These are phyloP conservation scores for Ceratitis capitata DNA, from an alignment of 1,140 invertebrate genomes.

Conservation along the genomic window DNA sequence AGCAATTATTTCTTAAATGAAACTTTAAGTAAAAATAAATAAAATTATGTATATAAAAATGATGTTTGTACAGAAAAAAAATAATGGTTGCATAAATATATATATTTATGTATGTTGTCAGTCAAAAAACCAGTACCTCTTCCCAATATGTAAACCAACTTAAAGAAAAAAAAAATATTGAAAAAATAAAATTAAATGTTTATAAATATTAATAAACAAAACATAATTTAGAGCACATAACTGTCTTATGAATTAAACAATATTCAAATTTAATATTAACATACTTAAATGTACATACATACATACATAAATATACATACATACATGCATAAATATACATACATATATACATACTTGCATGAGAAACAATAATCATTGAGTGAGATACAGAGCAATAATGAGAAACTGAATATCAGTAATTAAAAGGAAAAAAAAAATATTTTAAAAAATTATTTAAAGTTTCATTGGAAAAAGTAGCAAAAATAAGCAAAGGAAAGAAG, in stretches of 20 bases:
- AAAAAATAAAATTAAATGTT: background rate
- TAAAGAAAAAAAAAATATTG: background rate
- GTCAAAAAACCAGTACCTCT: conserved; percentile 16
- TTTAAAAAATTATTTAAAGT: background rate
- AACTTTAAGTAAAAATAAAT: background rate
- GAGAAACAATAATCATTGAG: conserved; percentile 45
- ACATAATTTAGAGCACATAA: background rate
- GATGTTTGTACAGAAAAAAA: too few species aligned
- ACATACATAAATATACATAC: too few species aligned
- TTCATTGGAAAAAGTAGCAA: background rate
- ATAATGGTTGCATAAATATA: too few species aligned
- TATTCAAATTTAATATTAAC: background rate
- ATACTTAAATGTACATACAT: background rate
- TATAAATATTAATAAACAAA: background rate
- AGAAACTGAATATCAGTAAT: conserved; percentile 45
- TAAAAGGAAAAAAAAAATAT: background rate
- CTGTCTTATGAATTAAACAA: background rate
- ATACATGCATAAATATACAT: background rate
- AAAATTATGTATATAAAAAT: background rate
- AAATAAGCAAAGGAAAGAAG: background rate
- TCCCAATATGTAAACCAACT: conserved; percentile 47
- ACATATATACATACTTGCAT: conserved; percentile 40
- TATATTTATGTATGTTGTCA: background rate
- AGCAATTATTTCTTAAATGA: background rate
- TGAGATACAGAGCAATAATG: conserved; percentile 49